Base-by-base conservation (phyloP, 2,113 vertebrate species). In the Spheniscus mendiculus region DNA sequence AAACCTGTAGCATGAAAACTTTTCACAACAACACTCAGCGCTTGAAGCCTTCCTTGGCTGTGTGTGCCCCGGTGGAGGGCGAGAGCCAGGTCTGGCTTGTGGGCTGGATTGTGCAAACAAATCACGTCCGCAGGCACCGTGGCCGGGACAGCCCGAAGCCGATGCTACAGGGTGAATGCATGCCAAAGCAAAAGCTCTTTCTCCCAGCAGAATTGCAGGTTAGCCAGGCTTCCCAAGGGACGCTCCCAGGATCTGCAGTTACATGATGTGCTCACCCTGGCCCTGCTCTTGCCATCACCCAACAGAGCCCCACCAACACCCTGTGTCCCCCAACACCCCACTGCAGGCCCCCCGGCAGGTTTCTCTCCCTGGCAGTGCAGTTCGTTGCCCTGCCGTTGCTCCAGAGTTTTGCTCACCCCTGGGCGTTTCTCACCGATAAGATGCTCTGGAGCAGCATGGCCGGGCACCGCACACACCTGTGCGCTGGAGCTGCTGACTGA, bases 11-110 rank as follows among this genome's bases (percentile, higher is more conserved):
- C 90, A 59, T 44, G 91, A 93, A 93, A 70, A 44, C 94, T 93
- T 95, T 62, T 95, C 93, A 97, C 94, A 97, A 61, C 96, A 97
- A 79, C 96, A 95, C 91, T 97, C 93, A 93, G 86, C 4, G 4
- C 87, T 34, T 73, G 87, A 63, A 96, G 95, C 88, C 89, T 52
- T 44, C 91, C 88, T 50, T 49, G 90, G 87, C 93, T 16, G 87
- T 8, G 4, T 2, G 22, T 10, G 3, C 47, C 63, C 59, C 38
- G 44, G 89, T 44, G 8, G 69, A 77, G 53, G 76, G 81, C 1
- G 9, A 70, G 45, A 90, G 77, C 67, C 74, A 27, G 93, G 72
- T 36, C 83, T 70, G 66, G 92, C 87, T 73, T 27, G 19, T 4
- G 27, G 78, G 80, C 58, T 22, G 84, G 81, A 19, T 47, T 87